A percentile compares a stretch with the other conserved stretches of the same genome.
These are phyloP conservation scores for Lacanobia oleracea DNA, from an alignment of 2,888 invertebrate species.

Conservation along the genomic window DNA sequence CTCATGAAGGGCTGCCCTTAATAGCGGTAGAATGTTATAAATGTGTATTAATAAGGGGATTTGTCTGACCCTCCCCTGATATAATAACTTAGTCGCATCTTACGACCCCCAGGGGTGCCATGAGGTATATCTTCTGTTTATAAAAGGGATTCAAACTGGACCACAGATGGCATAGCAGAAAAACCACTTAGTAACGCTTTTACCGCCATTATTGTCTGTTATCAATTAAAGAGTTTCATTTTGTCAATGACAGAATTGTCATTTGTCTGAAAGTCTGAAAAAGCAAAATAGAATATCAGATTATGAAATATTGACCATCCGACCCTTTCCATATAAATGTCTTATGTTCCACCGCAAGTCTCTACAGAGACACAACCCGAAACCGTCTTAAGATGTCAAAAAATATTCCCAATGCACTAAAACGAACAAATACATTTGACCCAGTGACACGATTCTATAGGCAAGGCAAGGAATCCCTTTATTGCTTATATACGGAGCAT, in stretches of 20 bases:
- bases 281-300: background rate
- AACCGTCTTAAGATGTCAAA: constrained; percentile 34
- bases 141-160: constrained; percentile 32
- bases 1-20: constrained; percentile 13
- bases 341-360: constrained; percentile 11
- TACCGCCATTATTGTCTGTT: background rate
- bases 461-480: constrained; percentile 72
- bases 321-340: background rate
- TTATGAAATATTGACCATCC: background rate
- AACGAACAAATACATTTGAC: constrained; percentile 72
- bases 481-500: constrained; percentile 68
- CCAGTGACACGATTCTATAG: constrained; percentile 72
- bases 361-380: constrained; percentile 18
- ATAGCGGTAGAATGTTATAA: constrained; percentile 45
- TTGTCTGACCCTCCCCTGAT: constrained; percentile 34
- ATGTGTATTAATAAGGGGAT: constrained; percentile 55
- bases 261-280: background rate
- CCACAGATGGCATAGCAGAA: constrained; percentile 36
- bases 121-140: constrained; percentile 31
- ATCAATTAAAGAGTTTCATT: constrained; percentile 1
- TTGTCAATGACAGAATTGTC: background rate
- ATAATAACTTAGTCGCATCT: constrained; percentile 44
- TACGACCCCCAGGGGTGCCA: constrained; percentile 39
- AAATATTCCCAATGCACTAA: constrained; percentile 57
- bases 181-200: constrained; percentile 9